phyloP scores from a whole-genome alignment of 2,888 invertebrate species.

The Nymphalis c-album region DNA sequence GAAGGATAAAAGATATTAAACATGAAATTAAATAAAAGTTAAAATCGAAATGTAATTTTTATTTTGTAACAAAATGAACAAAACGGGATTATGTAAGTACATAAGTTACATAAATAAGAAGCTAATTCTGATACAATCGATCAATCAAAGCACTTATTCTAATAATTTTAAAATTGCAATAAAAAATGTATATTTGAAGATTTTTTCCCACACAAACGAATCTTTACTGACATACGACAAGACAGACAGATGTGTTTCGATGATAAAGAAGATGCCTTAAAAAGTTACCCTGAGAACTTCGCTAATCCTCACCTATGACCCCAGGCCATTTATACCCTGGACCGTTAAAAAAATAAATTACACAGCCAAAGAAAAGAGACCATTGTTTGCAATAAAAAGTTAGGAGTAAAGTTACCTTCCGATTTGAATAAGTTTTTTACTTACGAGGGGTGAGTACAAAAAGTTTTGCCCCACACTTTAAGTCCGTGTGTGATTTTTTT shows the following conservation, averaged over 20 bases:
- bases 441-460: constrained; percentile 70
- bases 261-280: constrained; percentile 57
- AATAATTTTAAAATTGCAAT: not conserved
- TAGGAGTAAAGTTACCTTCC: constrained; percentile 66
- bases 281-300: constrained; percentile 74
- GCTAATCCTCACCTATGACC: constrained; percentile 76
- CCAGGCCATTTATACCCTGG: constrained; percentile 64
- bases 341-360: constrained; percentile 74
- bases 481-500: constrained; percentile 66
- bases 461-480: constrained; percentile 53
- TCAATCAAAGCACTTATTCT: not conserved
- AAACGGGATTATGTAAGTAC: too few relatives aligned
- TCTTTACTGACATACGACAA: constrained; percentile 43
- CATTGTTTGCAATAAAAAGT: constrained; percentile 73
- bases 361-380: constrained; percentile 62
- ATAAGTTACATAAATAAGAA: too few relatives aligned
- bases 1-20: too few relatives aligned
- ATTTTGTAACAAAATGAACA: too few relatives aligned
- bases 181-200: not conserved
- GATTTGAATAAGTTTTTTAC: constrained; percentile 71
- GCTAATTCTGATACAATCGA: too few relatives aligned
- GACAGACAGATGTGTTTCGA: constrained; percentile 63
- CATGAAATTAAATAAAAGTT: too few relatives aligned
- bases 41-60: too few relatives aligned
- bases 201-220: constrained; percentile 40